Evolutionary conservation across 1,140 invertebrate species (phyloP).

Genomic region (Elysia chlorotica): DNA sequence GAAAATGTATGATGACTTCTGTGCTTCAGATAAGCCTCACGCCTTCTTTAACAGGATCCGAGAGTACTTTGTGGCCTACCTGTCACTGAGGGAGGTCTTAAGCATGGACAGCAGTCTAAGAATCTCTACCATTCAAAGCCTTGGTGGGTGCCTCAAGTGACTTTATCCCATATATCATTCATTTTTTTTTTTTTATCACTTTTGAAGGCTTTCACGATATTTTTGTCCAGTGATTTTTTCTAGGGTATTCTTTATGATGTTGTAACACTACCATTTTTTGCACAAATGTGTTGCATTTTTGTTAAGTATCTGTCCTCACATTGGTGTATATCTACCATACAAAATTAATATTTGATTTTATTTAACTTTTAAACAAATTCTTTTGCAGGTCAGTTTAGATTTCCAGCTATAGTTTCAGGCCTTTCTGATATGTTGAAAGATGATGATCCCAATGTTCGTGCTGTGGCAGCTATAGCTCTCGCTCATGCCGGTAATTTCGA

Average conservation of each 20-base stretch:
- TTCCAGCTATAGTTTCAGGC: slow-evolving; percentile 41
- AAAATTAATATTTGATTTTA: no score
- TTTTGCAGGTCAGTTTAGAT: slow-evolving; percentile 41
- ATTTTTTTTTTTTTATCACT: no score
- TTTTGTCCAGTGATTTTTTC: no score
- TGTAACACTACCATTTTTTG: no score
- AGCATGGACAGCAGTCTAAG: slow-evolving; percentile 48
- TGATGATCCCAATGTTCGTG: slow-evolving; percentile 49
- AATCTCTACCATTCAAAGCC: slow-evolving; percentile 49
- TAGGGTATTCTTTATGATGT: no score
- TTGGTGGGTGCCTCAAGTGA: no score
- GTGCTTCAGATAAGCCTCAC: slow-evolving; percentile 29
- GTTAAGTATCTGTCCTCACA: no score
- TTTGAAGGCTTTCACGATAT: no score
- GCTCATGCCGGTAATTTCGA: slow-evolving; percentile 40
- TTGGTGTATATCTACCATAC: no score
- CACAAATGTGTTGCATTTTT: no score
- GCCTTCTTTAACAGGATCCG: slow-evolving; percentile 39
- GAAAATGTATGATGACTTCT: slow-evolving; percentile 38
- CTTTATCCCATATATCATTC: no score
- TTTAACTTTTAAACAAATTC: no score
- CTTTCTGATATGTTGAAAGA: slow-evolving; percentile 47
- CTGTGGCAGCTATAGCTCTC: slow-evolving; percentile 51
- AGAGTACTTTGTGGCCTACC: background rate
- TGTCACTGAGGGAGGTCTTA: slow-evolving; percentile 34